Percentiles rank a stretch among this genome's conserved stretches.
Evolutionary conservation across 2,113 vertebrate species (phyloP).

Genomic region (Archocentrus centrarchus): DNA sequence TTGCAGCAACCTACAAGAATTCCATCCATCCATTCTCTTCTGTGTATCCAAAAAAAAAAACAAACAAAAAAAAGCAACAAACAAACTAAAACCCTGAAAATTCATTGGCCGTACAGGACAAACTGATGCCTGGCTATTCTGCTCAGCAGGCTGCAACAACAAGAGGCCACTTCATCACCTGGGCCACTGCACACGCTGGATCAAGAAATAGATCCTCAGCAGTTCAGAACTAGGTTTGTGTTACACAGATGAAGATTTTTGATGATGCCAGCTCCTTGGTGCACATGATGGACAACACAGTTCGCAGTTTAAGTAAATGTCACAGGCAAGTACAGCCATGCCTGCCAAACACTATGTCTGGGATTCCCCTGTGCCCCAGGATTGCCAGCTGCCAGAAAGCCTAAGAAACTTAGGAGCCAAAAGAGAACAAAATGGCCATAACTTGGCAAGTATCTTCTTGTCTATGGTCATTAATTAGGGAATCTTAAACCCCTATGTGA

Average conservation of each 20-base stretch:
- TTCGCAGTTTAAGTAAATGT: not conserved
- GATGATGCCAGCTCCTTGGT: constrained; percentile 15
- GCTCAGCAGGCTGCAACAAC: constrained; percentile 1
- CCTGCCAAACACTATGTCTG: not conserved
- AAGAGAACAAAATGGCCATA: not conserved
- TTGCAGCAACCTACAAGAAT: constrained; percentile 22
- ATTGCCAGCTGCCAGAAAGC: not conserved
- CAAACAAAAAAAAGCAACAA: not conserved
- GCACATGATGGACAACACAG: not conserved
- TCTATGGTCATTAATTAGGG: not conserved
- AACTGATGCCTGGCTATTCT: constrained; percentile 19
- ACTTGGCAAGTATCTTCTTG: not conserved
- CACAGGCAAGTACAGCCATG: not conserved
- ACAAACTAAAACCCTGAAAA: constrained; percentile 41
- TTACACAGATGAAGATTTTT: constrained; percentile 4
- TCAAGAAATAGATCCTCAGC: constrained; percentile 10
- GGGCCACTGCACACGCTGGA: constrained; percentile 15
- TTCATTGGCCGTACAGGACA: constrained; percentile 40
- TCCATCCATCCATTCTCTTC: not conserved
- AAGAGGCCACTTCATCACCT: constrained; percentile 46
- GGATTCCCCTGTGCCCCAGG: not conserved
- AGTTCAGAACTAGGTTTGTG: constrained; percentile 25
- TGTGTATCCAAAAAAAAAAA: not conserved
- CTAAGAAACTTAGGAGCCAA: not conserved
- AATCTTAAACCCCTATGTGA: not conserved